Base-by-base conservation (phyloP, 2,888 invertebrate species). In the Didymodactylos carnosus region DNA sequence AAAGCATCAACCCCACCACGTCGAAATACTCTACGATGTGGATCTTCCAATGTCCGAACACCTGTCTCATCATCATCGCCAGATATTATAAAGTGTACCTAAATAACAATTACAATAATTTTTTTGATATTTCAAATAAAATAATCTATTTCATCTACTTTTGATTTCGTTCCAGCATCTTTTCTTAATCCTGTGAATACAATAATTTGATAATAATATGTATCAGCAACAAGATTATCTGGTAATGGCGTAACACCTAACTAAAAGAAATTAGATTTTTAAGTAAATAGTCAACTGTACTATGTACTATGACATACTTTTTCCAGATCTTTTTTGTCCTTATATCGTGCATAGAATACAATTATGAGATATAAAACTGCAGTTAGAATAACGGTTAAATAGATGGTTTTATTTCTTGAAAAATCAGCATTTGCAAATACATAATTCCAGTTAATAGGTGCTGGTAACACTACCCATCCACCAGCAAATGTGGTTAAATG, bases 401-500 rank as follows among this genome's bases (percentile, higher is more conserved):
- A 86, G 51, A 86, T 80, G 5, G 84, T 84, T 4, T 84, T 80
- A 77, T 86, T 86, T 76, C 82, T 81, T 43, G 78, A 77, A 78
- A 86, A 85, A 75, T 81, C 82, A 27, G 80, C 79, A 78, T 86
- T 82, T 39, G 81, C 79, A 75, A 85, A 84, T 10, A 86, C 83
- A 77, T 82, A 84, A 76, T 81, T 79, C 79, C 84, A 86, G 79
- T 86, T 83, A 16, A 86, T 83, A 19, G 82, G 80, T 78, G 85
- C 85, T 2, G 85, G 85, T 25, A 81, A 80, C 1, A 85, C 82
- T n/a, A 82, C 81, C 78, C 84, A 83, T 39, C 84, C 85, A 7
- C 82, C 81, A 11, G 82, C 82, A 77, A 85, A 86, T 39, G 82
- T 79, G 14, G 85, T 84, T 78, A 85, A 77, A 76, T 86, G 86